Evolutionary conservation across 53 echinoderm and acorn worm genomes (phyloP), one percentile per base, ranked within the genome.

Genomic region (Temnopleurus reevesii): DNA sequence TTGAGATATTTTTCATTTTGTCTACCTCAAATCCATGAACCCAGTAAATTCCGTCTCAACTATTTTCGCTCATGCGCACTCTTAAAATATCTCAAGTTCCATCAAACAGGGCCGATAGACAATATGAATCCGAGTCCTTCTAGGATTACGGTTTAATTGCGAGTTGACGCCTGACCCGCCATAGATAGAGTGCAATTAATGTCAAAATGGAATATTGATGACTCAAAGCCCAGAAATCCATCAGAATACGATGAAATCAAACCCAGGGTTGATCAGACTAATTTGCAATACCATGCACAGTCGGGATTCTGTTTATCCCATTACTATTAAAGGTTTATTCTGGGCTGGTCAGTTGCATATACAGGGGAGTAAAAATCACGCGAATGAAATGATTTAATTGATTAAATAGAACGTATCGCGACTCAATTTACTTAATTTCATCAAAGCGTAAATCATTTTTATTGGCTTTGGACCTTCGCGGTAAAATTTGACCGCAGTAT

Each of bases 111-210:
- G n/a, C 0, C 8, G 33, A 63, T 63, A 63, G 33, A 63, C 63
- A 63, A 63, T 31, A 0, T 17, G 41, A 71, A 38, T 38, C 41
- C 63, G 36, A 23, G 28, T 24, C 49, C 27, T 10, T 79, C 49
- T 79, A 79, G 49, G 79, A 29, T 79, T 79, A 79, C 79, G 12
- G 79, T 46, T 49, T 79, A 5, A 51, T 79, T 79, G 79, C 49
- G 30, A 79, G 29, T 27, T 49, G 79, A 29, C 53, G 79, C 79
- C 79, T 49, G 79, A 79, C 29, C 79, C 49, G 79, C 25, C 79
- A 49, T 79, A 71, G 71, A 26, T 71, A 38, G 38, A 21, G 71
- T 10, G 71, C 43, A 71, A 71, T 71, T 71, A 71, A 36, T 71
- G 41, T 71, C 71, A 41, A 21, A 71, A n/a, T 6, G 41, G 71